phyloP scores from a whole-genome alignment of 2,888 invertebrate species.

The Pollenia angustigena region DNA sequence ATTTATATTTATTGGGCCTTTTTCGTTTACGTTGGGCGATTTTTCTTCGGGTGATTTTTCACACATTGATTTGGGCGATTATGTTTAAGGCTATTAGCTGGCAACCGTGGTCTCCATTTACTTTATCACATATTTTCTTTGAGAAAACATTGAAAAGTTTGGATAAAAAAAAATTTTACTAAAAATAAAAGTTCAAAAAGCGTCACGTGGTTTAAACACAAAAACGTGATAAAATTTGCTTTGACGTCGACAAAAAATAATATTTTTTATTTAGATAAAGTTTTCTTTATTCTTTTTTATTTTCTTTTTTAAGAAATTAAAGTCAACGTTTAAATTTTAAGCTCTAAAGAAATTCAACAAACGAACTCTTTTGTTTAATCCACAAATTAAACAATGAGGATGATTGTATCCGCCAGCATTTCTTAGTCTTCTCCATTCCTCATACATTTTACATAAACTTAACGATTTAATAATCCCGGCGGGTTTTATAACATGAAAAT shows the following conservation, averaged over 20 bases:
- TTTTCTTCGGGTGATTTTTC: too few relatives aligned
- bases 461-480: slow-evolving; percentile 39
- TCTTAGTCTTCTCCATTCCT: background rate
- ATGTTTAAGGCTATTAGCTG: too few relatives aligned
- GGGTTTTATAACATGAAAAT: slow-evolving; percentile 59
- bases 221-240: slow-evolving; percentile 84
- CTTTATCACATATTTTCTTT: too few relatives aligned
- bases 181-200: slow-evolving; percentile 69
- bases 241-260: slow-evolving; percentile 3
- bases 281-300: background rate
- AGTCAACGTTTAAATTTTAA: background rate
- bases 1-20: too few relatives aligned
- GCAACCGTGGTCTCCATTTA: too few relatives aligned
- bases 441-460: slow-evolving; percentile 8
- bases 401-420: slow-evolving; percentile 1
- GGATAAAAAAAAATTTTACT: background rate
- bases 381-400: slow-evolving; percentile 27
- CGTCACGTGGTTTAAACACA: slow-evolving; percentile 84
- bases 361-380: slow-evolving; percentile 21
- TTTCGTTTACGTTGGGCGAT: too few relatives aligned
- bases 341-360: background rate
- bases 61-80: background rate
- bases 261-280: slow-evolving; percentile 14
- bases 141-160: slow-evolving; percentile 12
- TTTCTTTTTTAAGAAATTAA: background rate